phyloP scores from a whole-genome alignment of 2,113 vertebrate genomes.

The Pristiophorus japonicus region DNA sequence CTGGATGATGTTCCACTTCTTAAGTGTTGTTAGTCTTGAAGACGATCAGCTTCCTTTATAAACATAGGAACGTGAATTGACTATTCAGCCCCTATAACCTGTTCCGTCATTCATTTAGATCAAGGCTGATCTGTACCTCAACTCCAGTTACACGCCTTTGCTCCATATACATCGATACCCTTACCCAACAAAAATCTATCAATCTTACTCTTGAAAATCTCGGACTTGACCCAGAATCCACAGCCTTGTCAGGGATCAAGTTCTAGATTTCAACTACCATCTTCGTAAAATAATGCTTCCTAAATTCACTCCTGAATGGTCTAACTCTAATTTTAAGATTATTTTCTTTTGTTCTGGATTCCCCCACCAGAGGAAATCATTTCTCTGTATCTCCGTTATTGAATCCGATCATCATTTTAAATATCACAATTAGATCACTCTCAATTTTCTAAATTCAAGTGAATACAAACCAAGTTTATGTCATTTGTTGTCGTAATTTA shows the following conservation, averaged over 20 bases:
- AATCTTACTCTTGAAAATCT: not conserved
- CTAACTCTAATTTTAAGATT: too few species aligned
- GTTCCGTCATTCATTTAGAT: not conserved
- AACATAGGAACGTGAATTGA: not conserved
- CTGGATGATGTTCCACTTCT: not conserved
- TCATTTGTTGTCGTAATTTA: not conserved
- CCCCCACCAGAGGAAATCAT: not conserved
- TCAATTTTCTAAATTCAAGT: not conserved
- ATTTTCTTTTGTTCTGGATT: too few species aligned
- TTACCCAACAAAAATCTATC: not conserved
- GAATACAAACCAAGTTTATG: not conserved
- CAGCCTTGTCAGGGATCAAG: not conserved
- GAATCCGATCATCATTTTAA: not conserved
- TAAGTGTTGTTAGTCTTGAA: not conserved
- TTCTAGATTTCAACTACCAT: not conserved
- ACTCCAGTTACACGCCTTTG: too few species aligned
- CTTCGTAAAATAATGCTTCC: not conserved
- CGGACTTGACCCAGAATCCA: not conserved
- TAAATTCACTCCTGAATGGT: not conserved
- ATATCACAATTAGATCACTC: not conserved
- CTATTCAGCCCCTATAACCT: not conserved
- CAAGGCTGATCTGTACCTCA: not conserved
- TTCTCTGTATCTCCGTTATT: not conserved
- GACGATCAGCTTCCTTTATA: too few species aligned
- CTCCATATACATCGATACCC: too few species aligned